phyloP scores from a whole-genome alignment of 2,888 invertebrate species.

The Ophion obscuratus region DNA sequence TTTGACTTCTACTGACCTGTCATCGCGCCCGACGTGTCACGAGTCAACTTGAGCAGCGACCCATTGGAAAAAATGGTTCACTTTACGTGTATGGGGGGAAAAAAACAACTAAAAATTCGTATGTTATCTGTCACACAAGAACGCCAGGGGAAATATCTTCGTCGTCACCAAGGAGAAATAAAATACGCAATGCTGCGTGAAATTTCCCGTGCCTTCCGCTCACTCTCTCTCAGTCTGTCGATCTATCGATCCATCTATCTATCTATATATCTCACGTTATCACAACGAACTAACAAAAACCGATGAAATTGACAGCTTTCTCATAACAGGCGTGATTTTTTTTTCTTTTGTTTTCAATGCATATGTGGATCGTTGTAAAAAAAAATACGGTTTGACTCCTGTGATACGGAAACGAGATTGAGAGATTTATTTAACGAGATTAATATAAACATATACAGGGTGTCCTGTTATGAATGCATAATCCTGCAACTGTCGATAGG shows the following conservation, averaged over 20 bases:
- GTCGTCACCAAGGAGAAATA: slow-evolving; percentile 56
- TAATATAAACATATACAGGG: background rate
- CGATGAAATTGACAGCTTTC: slow-evolving; percentile 65
- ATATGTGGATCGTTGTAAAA: background rate
- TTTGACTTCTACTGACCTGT: slow-evolving; percentile 52
- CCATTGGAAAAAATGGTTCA: slow-evolving; percentile 24
- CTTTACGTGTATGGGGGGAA: background rate
- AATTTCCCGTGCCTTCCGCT: slow-evolving; percentile 16
- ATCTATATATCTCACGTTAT: slow-evolving; percentile 1
- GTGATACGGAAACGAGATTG: too few species aligned
- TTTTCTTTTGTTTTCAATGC: slow-evolving; percentile 52
- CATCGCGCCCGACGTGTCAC: slow-evolving; percentile 50
- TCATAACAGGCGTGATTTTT: slow-evolving; percentile 51
- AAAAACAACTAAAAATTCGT: slow-evolving; percentile 26
- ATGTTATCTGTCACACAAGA: slow-evolving; percentile 45
- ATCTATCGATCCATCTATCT: background rate
- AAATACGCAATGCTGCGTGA: slow-evolving; percentile 41
- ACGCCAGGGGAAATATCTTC: slow-evolving; percentile 39
- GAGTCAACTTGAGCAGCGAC: slow-evolving; percentile 29
- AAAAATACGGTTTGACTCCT: slow-evolving; percentile 7
- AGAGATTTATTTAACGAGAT: background rate
- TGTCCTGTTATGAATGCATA: background rate
- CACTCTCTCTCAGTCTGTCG: background rate
- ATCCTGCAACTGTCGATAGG: too few species aligned
- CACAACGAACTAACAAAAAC: slow-evolving; percentile 25